Percentiles rank a stretch among this genome's conserved stretches.
Conservation (phyloP, 2,797 vertebrate genomes). For the Leptodactylus fallax region DNA sequence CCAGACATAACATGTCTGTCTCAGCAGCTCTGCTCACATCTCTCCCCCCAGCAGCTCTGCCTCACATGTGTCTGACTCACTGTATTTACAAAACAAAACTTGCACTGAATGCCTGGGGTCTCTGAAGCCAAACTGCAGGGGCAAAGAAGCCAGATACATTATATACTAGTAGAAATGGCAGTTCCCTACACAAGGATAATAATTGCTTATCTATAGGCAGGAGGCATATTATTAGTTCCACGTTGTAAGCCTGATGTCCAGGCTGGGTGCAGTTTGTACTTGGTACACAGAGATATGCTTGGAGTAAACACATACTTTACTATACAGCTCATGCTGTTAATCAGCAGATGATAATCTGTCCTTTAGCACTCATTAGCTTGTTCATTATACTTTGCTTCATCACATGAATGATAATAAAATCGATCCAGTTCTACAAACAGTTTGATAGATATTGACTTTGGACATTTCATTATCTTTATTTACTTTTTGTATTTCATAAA, state of each 20-base stretch:
- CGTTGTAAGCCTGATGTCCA: not conserved
- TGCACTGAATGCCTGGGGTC: too few relatives aligned
- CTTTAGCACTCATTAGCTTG: slow-evolving; percentile 29
- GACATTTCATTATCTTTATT: not conserved
- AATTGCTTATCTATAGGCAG: not conserved
- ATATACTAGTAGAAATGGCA: too few relatives aligned
- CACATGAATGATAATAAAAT: slow-evolving; percentile 38
- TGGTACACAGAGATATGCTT: not conserved
- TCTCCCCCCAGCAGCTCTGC: too few relatives aligned
- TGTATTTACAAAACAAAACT: too few relatives aligned
- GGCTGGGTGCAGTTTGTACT: not conserved
- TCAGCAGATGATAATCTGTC: slow-evolving; percentile 24
- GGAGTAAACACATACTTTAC: slow-evolving; percentile 23
- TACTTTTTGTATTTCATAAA: not conserved
- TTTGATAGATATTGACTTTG: not conserved
- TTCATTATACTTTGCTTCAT: slow-evolving; percentile 54
- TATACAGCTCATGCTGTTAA: slow-evolving; percentile 38
- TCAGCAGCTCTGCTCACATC: too few relatives aligned
- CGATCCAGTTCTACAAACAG: not conserved
- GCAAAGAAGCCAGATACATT: too few relatives aligned
- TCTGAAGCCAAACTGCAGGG: too few relatives aligned
- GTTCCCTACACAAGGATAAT: too few relatives aligned
- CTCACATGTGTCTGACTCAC: too few relatives aligned
- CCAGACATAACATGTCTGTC: too few relatives aligned
- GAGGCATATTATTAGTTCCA: not conserved